Conservation (phyloP, 2,113 vertebrate species). For the Uria aalge region DNA sequence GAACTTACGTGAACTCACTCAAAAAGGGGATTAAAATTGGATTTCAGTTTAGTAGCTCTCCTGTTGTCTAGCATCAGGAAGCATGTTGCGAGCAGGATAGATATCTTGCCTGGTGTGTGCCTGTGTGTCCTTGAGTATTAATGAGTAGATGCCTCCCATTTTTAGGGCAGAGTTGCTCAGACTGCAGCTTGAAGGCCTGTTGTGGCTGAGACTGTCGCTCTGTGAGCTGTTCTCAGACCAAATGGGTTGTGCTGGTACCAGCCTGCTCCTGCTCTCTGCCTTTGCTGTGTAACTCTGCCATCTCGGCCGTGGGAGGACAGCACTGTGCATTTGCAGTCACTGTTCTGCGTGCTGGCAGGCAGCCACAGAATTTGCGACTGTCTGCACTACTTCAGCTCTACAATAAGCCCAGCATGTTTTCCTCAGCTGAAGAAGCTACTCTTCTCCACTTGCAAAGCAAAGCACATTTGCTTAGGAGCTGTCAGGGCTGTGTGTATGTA, state of each 20-base stretch:
- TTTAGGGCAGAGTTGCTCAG: not conserved
- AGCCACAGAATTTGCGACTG: not conserved
- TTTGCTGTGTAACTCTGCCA: not conserved
- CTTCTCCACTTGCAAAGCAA: not conserved
- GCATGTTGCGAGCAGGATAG: not conserved
- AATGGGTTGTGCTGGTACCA: not conserved
- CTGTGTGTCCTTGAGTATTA: not conserved
- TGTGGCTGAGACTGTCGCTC: not conserved
- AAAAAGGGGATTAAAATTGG: not conserved
- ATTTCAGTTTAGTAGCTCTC: not conserved
- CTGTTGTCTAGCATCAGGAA: not conserved
- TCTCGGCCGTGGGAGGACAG: not conserved
- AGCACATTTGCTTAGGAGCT: not conserved
- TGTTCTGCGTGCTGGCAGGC: not conserved
- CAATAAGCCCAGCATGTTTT: not conserved
- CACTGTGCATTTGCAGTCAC: not conserved
- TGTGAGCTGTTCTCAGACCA: not conserved
- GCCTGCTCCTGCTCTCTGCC: not conserved
- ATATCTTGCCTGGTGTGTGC: not conserved
- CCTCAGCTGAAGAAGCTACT: not conserved
- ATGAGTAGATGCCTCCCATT: not conserved
- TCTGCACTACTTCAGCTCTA: not conserved
- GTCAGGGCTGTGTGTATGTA: not conserved
- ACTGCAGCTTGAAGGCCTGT: not conserved
- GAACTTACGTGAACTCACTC: not conserved